Evolutionary conservation across 64 coral and sea anemone species (phyloP), one percentile per base, ranked within the genome.

Genomic region (Stichodactyla mertensii): DNA sequence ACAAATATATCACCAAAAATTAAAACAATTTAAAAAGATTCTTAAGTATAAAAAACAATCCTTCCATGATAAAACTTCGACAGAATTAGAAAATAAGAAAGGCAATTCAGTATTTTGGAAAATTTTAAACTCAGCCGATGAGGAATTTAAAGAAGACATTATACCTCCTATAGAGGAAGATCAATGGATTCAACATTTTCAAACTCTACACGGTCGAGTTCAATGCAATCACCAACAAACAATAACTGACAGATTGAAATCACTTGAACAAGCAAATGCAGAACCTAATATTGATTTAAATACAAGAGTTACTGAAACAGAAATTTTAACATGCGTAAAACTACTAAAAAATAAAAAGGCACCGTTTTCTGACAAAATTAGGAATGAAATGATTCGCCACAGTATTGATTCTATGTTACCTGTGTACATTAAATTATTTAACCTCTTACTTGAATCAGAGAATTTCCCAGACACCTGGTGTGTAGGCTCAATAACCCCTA

Each of bases 141-240:
- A 31, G 28, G 28, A 31, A 77, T 52, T 87, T 78, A 77, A 14
- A 77, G 87, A 87, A 87, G 19, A 78, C 28, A 77, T n/a, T 54
- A 87, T 31, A 31, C 28, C 28, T 31, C 28, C 28, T 31, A 31
- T 31, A 31, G 28, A 31, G 0, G 28, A 31, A 77, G 45, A 87
- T 57, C 55, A 88, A 20, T 88, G 87, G 87, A 88, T 88, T 80
- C 55, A 88, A 51, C 86, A 87, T 87, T 87, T 87, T 86, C 67
- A 71, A 71, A 71, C 1, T 71, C 24, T 71, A 71, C 67, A 31
- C 1, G 28, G 28, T 1, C 28, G 28, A 31, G 28, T n/a, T n/a
- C n/a, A n/a, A n/a, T n/a, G n/a, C 66, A 16, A 71, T 26, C 16
- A 71, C 19, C 66, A 71, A 71, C 23, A 18, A 71, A 18, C 23